A percentile compares a stretch with the other conserved stretches of the same genome.
Evolutionary conservation across 2,888 invertebrate genomes (phyloP).

Genomic region (Beris morrisii): DNA sequence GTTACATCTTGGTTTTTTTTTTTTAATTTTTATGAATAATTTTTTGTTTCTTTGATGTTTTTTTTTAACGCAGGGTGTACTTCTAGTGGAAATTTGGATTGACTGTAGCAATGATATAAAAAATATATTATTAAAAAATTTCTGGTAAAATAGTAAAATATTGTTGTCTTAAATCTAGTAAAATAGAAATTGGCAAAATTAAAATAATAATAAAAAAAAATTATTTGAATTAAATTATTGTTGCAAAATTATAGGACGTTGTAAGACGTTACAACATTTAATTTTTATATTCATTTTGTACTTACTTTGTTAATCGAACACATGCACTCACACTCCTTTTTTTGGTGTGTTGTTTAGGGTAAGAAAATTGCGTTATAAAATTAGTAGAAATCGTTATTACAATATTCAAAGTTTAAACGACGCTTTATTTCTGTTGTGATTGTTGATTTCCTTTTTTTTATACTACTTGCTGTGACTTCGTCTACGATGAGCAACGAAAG

Average conservation of each 20-base stretch:
- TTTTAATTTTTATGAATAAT: background rate
- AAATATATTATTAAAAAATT: conserved; percentile 23
- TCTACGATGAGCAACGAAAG: too few species aligned
- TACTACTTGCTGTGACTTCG: too few species aligned
- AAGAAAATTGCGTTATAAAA: conserved; percentile 8
- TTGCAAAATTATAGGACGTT: too few species aligned
- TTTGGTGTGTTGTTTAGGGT: background rate
- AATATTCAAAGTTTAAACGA: background rate
- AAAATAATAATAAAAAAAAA: too few species aligned
- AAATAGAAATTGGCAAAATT: too few species aligned
- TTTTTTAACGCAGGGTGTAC: conserved; percentile 31
- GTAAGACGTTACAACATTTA: too few species aligned
- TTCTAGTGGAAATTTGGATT: conserved; percentile 43
- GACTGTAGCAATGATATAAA: conserved; percentile 37
- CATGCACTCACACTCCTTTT: conserved; percentile 21
- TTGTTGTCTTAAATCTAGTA: too few species aligned
- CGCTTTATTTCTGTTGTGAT: background rate
- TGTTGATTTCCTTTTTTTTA: too few species aligned
- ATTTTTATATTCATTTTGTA: conserved; percentile 6
- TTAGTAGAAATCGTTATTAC: conserved; percentile 14
- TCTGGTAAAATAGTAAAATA: conserved; percentile 2
- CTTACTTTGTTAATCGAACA: conserved; percentile 30
- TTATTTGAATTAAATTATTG: too few species aligned
- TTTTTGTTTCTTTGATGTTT: background rate
- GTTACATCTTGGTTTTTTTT: conserved; percentile 10